These are phyloP conservation scores for Taeniopygia guttata DNA, from an alignment of 2,797 vertebrate genomes.

Conservation along the genomic window DNA sequence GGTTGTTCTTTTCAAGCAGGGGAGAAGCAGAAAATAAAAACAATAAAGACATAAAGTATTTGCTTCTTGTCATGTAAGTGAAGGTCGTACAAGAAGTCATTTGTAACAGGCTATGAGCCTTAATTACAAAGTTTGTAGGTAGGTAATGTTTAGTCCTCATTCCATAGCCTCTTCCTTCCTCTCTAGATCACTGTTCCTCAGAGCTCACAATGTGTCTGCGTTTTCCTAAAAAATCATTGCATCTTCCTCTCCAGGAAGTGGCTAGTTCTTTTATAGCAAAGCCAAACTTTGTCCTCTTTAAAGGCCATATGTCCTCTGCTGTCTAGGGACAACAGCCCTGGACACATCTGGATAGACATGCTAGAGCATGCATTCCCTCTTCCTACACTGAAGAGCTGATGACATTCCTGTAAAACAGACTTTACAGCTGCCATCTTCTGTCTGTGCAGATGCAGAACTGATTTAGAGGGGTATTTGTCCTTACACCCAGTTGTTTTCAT, in stretches of 20 bases:
- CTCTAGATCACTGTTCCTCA: conserved; percentile 10
- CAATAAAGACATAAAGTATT: conserved; percentile 4
- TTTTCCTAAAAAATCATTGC: conserved; percentile 61
- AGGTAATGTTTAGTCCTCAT: conserved; percentile 39
- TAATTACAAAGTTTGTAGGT: conserved; percentile 23
- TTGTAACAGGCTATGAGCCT: conserved; percentile 13
- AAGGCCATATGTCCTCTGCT: conserved; percentile 58
- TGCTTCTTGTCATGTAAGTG: conserved; percentile 6
- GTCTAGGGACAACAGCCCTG: conserved; percentile 45
- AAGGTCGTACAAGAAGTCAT: not conserved
- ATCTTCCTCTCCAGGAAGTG: conserved; percentile 59
- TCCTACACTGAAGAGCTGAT: not conserved
- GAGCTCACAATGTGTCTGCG: conserved; percentile 41
- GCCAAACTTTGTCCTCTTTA: conserved; percentile 55
- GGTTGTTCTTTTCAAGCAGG: not conserved
- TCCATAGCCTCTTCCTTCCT: conserved; percentile 39
- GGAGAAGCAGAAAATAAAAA: conserved; percentile 10
- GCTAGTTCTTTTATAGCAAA: conserved; percentile 62
- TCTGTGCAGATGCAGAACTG: not conserved
- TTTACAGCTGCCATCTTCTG: not conserved
- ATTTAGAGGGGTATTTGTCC: not conserved
- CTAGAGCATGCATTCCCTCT: not conserved
- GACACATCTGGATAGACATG: conserved; percentile 26
- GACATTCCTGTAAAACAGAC: not conserved
- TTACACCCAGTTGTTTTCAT: not conserved